phyloP scores from a whole-genome alignment of 1,140 invertebrate genomes.

The Pogonomyrmex californicus region DNA sequence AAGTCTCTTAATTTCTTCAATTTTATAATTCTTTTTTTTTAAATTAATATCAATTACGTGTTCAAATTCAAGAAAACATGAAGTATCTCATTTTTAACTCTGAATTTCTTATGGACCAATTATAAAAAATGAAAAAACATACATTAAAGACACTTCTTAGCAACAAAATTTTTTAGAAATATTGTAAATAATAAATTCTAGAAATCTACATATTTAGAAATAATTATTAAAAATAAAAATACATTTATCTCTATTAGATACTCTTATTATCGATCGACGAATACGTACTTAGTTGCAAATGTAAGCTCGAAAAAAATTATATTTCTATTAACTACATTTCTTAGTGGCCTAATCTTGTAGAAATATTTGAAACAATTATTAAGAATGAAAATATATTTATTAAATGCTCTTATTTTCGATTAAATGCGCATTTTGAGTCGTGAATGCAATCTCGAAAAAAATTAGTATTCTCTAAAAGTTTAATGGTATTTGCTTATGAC shows the following conservation, averaged over 20 bases:
- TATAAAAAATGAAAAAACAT: too few relatives aligned
- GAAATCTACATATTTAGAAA: not conserved
- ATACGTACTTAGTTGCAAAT: too few relatives aligned
- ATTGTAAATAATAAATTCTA: too few relatives aligned
- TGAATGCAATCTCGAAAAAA: not conserved
- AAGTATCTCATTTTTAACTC: not conserved
- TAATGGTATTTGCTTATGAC: not conserved
- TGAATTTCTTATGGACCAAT: not conserved
- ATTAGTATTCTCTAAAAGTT: not conserved
- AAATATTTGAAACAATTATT: not conserved
- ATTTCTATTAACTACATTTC: too few relatives aligned
- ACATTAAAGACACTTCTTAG: too few relatives aligned
- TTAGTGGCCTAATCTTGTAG: too few relatives aligned
- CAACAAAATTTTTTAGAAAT: too few relatives aligned
- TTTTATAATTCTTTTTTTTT: constrained; percentile 8
- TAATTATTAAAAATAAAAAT: not conserved
- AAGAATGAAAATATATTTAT: not conserved
- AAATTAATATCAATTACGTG: not conserved
- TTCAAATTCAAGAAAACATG: not conserved
- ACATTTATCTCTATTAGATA: not conserved
- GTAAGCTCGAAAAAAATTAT: too few relatives aligned
- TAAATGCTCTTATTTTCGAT: too few relatives aligned
- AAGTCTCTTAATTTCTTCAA: not conserved
- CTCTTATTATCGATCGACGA: too few relatives aligned
- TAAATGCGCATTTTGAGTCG: not conserved